Base-by-base conservation (phyloP, 23 tunicate species). In the Ciona savignyi region DNA sequence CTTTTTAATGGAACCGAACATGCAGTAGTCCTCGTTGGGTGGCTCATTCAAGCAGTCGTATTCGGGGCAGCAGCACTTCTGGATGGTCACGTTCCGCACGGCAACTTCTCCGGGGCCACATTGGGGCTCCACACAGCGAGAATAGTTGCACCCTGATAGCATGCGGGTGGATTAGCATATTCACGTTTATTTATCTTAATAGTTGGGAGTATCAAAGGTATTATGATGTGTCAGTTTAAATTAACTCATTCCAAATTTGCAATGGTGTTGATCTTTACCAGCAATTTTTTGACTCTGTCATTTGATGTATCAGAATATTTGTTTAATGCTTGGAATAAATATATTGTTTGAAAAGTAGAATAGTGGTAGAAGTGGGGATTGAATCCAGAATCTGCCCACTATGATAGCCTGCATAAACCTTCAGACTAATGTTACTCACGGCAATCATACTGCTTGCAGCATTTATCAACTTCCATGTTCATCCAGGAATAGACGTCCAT, bases 51-150 rank as follows among this genome's bases (percentile, higher is more conserved):
- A 62, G 66, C 86, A 81, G 42, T 75, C 62, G 78, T 81, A 81
- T 81, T 81, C 85, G 29, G 85, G 93, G 71, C 79, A 79, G 67
- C 85, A 79, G 51, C 93, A 81, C 32, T 75, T 72, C 33, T 68
- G 76, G 51, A 64, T 83, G 30, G 83, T 83, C 28, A 73, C 66
- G 62, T 73, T 86, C 48, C 80, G 74, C 49, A 74, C 75, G 24
- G 79, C 66, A 65, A 81, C 71, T 27, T 81, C 72, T 21, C 74
- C 74, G 2, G 0, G 29, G 9, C 73, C 73, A 67, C 86, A 81
- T 20, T 30, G 9, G 2, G 86, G 79, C 32, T 81, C 86, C 66
- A 61, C 74, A 66, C 86, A 81, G 62, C 68, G 35, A 22, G 79
- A 71, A 74, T 73, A 81, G 74, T 81, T 81, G 51, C 86, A 81